Evolutionary conservation across 2,888 invertebrate genomes (phyloP).

Genomic region (Oscheius onirici): DNA sequence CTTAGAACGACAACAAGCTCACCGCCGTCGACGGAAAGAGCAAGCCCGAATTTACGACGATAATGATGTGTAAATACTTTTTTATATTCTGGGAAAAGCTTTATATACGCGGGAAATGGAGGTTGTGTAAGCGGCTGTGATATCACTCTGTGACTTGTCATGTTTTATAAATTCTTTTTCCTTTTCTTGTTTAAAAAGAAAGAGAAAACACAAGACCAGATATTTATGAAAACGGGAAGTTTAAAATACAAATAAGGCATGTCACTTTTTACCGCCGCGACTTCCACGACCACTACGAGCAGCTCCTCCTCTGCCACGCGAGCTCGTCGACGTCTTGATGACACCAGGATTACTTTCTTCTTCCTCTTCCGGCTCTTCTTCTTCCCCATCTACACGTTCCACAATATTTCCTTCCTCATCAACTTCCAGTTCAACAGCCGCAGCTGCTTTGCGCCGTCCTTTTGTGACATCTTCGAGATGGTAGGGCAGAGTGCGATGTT

Average conservation of each 20-base stretch:
- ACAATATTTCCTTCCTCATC: conserved; percentile 59
- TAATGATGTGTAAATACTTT: neutral
- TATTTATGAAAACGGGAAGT: too few relatives aligned
- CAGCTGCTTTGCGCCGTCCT: conserved; percentile 43
- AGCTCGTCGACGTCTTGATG: neutral
- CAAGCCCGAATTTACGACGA: conserved; percentile 5
- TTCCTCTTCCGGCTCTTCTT: conserved; percentile 47
- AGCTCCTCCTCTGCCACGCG: neutral
- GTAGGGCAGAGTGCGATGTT: conserved; percentile 82
- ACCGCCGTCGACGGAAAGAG: conserved; percentile 25
- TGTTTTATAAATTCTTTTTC: too few relatives aligned
- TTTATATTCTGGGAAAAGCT: neutral
- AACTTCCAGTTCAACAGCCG: conserved; percentile 41
- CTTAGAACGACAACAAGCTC: conserved; percentile 46
- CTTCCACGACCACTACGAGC: conserved; percentile 4
- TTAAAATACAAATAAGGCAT: too few relatives aligned
- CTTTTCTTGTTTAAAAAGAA: too few relatives aligned
- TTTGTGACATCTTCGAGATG: conserved; percentile 75
- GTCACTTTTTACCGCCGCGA: neutral
- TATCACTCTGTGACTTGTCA: too few relatives aligned
- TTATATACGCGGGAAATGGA: too few relatives aligned
- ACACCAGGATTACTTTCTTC: conserved; percentile 16
- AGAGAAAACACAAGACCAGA: too few relatives aligned
- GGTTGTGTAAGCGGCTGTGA: too few relatives aligned
- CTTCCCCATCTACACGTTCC: conserved; percentile 50